Base-by-base conservation (phyloP, 1,140 invertebrate species). In the Bombus consobrinus region DNA sequence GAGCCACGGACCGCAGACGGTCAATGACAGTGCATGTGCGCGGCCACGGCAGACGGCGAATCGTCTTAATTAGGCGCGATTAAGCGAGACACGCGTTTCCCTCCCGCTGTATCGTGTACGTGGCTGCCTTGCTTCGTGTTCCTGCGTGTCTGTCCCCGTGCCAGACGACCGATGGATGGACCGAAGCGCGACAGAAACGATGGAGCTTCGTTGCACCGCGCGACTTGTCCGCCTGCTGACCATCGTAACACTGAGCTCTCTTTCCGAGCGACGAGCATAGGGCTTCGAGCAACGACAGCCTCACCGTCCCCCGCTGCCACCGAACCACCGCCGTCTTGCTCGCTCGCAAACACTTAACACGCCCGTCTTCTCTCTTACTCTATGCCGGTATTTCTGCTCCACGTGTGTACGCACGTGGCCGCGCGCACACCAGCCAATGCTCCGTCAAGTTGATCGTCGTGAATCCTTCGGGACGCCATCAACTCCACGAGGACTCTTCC, bases 191-290 rank as follows among this genome's bases (percentile, higher is more conserved):
- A 78, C 18, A 41, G 32, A 39, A 25, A 72, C 71, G 71, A 43
- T n/a, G 6, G 64, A 47, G 59, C 82, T 80, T 18, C 53, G 83
- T 62, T 81, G 47, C 37, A 72, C 59, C 57, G 41, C 68, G 86
- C 90, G 93, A 94, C 93, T 90, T 89, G 81, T 86, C 92, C 89
- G 91, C 86, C 86, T 88, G 92, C 92, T 94, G 93, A 95, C 93
- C 93, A 94, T 94, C 94, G 94, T 94, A 89, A 91, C 90, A 94
- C 94, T 95, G 93, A 92, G 90, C 88, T 93, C 93, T 87, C 88
- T 92, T 90, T 90, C 25, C 79, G 89, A 88, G 86, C 87, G 90
- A 90, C 88, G 91, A 88, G 89, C 88, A 87, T 93, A 93, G 92
- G 91, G 91, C 90, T 93, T 93, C 88, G 90, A 89, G 86, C 79